phyloP scores from a whole-genome alignment of 2,888 invertebrate species.

The Amphimallon solstitiale region DNA sequence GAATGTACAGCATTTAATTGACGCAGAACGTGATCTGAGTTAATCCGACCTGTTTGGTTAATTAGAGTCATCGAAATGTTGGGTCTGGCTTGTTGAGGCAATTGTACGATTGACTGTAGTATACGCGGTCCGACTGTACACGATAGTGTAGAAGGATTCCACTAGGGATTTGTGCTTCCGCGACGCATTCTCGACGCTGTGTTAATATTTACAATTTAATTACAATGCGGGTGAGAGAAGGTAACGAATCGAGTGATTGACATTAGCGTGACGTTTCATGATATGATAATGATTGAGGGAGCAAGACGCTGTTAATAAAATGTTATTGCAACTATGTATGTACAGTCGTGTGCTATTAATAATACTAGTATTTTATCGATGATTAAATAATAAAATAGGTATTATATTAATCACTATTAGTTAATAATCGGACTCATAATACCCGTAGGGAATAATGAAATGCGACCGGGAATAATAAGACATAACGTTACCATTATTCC shows the following conservation, averaged over 20 bases:
- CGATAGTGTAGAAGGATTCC: background rate
- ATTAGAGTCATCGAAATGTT: constrained; percentile 18
- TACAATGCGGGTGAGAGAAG: background rate
- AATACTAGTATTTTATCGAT: too few species aligned
- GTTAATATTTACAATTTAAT: constrained; percentile 33
- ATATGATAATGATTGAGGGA: too few species aligned
- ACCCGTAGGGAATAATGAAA: too few species aligned
- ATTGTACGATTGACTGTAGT: background rate
- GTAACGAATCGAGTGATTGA: background rate
- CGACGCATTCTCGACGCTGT: background rate
- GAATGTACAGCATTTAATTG: constrained; percentile 22
- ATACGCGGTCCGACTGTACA: background rate
- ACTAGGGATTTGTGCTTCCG: background rate
- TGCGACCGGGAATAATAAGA: too few species aligned
- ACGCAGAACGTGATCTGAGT: constrained; percentile 25
- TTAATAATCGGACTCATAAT: too few species aligned
- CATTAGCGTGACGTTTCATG: background rate
- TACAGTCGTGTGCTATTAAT: too few species aligned
- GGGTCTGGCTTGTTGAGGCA: background rate
- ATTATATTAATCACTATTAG: too few species aligned
- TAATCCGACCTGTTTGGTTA: constrained; percentile 23
- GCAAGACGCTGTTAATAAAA: too few species aligned
- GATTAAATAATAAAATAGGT: too few species aligned
- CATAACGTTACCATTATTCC: too few species aligned
- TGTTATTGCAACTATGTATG: too few species aligned